Conservation (phyloP, 2,797 vertebrate genomes). For the Gastrophryne carolinensis region DNA sequence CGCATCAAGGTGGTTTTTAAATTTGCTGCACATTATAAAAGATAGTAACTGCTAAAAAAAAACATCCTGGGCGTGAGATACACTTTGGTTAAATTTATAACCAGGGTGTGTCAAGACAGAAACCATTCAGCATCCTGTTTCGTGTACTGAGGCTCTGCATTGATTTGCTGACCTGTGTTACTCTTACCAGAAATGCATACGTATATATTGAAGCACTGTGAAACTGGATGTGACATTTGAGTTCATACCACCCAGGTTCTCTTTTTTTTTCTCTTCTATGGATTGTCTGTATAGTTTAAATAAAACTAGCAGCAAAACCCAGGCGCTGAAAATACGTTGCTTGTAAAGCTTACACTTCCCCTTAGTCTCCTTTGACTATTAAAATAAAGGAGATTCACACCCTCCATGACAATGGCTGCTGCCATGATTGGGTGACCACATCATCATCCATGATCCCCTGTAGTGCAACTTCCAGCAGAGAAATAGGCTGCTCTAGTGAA, state of each 20-base stretch:
- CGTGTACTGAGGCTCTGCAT: constrained; percentile 3
- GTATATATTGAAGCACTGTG: too few species aligned
- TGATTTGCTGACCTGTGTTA: constrained; percentile 23
- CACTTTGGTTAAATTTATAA: constrained; percentile 13
- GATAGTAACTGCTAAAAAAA: constrained; percentile 3
- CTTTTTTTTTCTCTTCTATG: too few species aligned
- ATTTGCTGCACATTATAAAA: background rate
- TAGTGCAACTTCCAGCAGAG: too few species aligned
- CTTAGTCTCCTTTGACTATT: background rate
- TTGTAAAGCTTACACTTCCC: background rate
- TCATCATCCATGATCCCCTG: too few species aligned
- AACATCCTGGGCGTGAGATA: constrained; percentile 45
- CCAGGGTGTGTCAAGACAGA: constrained; percentile 41
- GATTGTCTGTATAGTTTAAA: too few species aligned
- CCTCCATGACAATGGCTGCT: too few species aligned
- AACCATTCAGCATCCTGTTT: constrained; percentile 50
- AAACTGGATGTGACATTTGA: too few species aligned
- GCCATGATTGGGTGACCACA: too few species aligned
- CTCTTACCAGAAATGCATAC: constrained; percentile 5
- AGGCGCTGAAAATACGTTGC: background rate
- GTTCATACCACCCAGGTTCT: too few species aligned
- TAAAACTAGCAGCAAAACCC: too few species aligned
- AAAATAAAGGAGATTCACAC: too few species aligned
- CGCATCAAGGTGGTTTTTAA: background rate
- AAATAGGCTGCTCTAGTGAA: too few species aligned